Percentiles rank a stretch among this genome's conserved stretches.
phyloP scores from a whole-genome alignment of 1,140 invertebrate genomes.

The Conus betulinus region DNA sequence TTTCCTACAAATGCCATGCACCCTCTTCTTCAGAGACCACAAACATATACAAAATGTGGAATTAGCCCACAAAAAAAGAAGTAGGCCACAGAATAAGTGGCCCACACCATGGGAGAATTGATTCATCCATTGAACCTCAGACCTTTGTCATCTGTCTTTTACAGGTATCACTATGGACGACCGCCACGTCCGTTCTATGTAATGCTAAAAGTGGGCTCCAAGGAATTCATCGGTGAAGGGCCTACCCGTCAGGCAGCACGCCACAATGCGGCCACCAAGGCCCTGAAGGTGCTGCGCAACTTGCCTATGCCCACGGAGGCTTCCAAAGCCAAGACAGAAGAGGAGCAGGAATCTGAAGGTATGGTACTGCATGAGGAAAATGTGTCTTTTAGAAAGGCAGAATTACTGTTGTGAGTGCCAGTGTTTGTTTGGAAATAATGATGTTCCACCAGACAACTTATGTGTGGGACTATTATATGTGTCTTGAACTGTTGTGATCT shows the following conservation, averaged over 20 bases:
- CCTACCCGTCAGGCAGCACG: conserved; percentile 90
- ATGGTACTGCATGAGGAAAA: conserved; percentile 3
- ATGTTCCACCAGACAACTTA: too few species aligned
- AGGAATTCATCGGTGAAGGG: conserved; percentile 91
- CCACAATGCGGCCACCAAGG: conserved; percentile 91
- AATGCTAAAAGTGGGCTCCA: conserved; percentile 86
- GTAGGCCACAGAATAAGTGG: too few species aligned
- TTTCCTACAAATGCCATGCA: too few species aligned
- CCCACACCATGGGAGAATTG: too few species aligned
- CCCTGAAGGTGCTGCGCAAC: conserved; percentile 83
- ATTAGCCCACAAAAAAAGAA: too few species aligned
- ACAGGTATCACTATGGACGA: conserved; percentile 74
- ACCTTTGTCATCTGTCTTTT: background rate
- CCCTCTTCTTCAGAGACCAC: too few species aligned
- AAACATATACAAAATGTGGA: too few species aligned
- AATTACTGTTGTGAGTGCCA: background rate
- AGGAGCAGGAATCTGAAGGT: conserved; percentile 45
- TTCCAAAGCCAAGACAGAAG: conserved; percentile 41
- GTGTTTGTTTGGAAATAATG: too few species aligned
- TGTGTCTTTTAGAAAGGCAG: conserved; percentile 26
- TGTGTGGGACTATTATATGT: too few species aligned
- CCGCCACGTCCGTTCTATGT: conserved; percentile 76
- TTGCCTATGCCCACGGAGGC: conserved; percentile 64
- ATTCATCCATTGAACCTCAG: too few species aligned
- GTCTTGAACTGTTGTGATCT: too few species aligned